Conservation (phyloP, 2,113 vertebrate species). For the Stomatorhinus ivindoensis region DNA sequence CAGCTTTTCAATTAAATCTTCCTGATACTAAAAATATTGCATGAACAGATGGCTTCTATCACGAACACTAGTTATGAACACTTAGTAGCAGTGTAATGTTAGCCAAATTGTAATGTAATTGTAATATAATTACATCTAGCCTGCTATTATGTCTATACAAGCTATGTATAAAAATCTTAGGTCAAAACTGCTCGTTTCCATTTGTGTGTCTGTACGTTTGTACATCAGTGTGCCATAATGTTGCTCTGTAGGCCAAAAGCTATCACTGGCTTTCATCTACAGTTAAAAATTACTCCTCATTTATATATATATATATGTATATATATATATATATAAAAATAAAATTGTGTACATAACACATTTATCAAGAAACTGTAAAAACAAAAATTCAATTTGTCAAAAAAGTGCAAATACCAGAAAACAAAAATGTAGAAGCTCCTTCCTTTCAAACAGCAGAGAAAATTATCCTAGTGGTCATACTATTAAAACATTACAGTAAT, state of each 20-base stretch:
- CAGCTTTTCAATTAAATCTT: neutral
- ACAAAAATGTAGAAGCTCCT: neutral
- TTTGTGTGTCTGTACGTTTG: neutral
- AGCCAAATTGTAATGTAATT: neutral
- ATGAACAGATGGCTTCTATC: neutral
- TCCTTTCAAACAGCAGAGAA: neutral
- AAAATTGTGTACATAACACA: neutral
- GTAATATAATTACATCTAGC: neutral
- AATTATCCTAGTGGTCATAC: neutral
- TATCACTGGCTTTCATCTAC: neutral
- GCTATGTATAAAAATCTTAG: neutral
- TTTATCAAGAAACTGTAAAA: neutral
- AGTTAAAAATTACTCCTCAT: neutral
- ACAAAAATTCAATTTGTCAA: neutral
- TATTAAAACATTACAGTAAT: neutral
- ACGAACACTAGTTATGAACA: neutral
- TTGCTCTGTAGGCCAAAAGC: neutral
- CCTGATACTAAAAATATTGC: neutral
- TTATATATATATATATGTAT: neutral
- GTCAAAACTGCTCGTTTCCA: neutral
- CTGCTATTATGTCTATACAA: neutral
- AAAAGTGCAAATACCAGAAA: neutral
- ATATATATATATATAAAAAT: neutral
- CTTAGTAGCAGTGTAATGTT: neutral
- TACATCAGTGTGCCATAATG: conserved; percentile 1